Evolutionary conservation across 2,113 vertebrate species (phyloP).

Genomic region (Lasiurus cinereus): DNA sequence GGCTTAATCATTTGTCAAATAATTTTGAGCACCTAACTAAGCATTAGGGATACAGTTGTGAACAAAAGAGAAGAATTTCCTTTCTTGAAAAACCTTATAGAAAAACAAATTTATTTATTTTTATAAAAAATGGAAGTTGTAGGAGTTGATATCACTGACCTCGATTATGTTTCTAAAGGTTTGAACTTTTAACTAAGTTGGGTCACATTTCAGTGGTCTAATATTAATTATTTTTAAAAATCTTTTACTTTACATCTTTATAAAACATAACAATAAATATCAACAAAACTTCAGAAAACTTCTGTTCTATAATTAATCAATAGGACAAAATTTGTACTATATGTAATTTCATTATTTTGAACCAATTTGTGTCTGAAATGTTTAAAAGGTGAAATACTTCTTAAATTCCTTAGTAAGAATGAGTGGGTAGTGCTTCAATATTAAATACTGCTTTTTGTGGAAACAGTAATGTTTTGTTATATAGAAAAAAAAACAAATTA

Average conservation of each 20-base stretch:
- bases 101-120: not conserved
- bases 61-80: not conserved
- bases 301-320: not conserved
- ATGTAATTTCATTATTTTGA: not conserved
- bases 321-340: not conserved
- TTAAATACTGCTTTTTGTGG: not conserved
- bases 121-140: not conserved
- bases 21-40: not conserved
- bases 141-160: not conserved
- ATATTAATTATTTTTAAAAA: not conserved
- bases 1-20: not conserved
- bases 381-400: not conserved
- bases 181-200: not conserved
- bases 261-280: not conserved
- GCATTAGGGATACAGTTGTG: not conserved
- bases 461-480: not conserved
- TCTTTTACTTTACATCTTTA: not conserved
- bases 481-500: not conserved
- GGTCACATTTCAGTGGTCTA: not conserved
- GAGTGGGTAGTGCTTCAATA: not conserved
- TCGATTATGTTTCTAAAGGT: not conserved
- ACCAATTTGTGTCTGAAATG: not conserved
- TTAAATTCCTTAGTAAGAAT: not conserved
- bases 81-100: constrained; percentile 9
- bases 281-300: not conserved